These are phyloP conservation scores for Chaunax sp. DNA, from an alignment of 2,797 vertebrate genomes.

Conservation along the genomic window DNA sequence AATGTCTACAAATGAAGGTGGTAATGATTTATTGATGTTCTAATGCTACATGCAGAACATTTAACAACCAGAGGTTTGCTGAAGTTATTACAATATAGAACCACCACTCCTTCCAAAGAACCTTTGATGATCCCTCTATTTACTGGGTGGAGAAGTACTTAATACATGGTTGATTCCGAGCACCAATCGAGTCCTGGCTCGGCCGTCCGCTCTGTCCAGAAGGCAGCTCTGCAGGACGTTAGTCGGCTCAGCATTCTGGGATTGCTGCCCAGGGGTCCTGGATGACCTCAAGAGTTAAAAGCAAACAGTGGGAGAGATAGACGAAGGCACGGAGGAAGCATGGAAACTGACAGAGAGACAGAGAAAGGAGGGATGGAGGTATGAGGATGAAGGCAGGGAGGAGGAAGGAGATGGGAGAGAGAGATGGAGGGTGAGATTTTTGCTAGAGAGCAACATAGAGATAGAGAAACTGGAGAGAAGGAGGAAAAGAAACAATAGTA, in stretches of 20 bases:
- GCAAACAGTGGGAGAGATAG: conserved; percentile 83
- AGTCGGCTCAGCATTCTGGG: conserved; percentile 83
- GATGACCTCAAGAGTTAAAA: conserved; percentile 87
- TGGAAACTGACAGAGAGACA: conserved; percentile 72
- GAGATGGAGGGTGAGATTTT: conserved; percentile 15
- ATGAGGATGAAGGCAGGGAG: conserved; percentile 42
- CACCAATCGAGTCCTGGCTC: conserved; percentile 77
- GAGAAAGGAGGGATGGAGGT: conserved; percentile 60
- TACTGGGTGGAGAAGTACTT: conserved; percentile 41
- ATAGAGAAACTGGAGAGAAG: conserved; percentile 6
- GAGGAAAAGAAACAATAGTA: conserved; percentile 10
- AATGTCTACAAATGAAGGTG: conserved; percentile 43
- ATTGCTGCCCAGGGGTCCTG: conserved; percentile 84
- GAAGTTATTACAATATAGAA: conserved; percentile 22
- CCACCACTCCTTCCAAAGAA: conserved; percentile 15
- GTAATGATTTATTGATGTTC: conserved; percentile 31
- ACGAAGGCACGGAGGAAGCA: conserved; percentile 74
- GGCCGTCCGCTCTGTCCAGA: conserved; percentile 78
- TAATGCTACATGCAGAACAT: conserved; percentile 23
- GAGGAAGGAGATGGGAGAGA: conserved; percentile 24
- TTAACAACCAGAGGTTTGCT: conserved; percentile 33
- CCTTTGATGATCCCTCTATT: conserved; percentile 39
- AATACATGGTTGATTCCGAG: conserved; percentile 64
- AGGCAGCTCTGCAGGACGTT: conserved; percentile 83
- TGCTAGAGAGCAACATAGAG: conserved; percentile 1